Conservation (phyloP, 2,888 invertebrate species). For the Tryphoninae sp. region DNA sequence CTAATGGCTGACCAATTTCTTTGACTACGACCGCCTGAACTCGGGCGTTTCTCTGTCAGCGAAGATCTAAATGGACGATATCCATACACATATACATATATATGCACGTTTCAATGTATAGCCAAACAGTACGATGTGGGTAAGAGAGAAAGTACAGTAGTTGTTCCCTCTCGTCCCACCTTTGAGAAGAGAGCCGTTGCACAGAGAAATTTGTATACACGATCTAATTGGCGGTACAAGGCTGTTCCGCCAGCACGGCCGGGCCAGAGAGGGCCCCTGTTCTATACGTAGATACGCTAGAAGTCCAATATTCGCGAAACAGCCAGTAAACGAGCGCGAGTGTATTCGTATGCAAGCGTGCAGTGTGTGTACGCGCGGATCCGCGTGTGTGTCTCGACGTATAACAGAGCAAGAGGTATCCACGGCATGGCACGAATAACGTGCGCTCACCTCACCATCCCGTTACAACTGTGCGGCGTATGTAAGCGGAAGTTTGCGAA, state of each 20-base stretch:
- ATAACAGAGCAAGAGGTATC: constrained; percentile 51
- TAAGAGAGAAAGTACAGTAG: constrained; percentile 8
- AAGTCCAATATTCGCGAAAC: constrained; percentile 57
- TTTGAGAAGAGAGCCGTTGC: constrained; percentile 51
- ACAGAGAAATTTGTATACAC: constrained; percentile 56
- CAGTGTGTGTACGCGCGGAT: constrained; percentile 5
- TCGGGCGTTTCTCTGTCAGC: constrained; percentile 34
- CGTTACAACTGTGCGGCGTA: constrained; percentile 47
- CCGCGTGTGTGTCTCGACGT: neutral
- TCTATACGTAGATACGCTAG: constrained; percentile 28
- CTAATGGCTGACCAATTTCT: constrained; percentile 64
- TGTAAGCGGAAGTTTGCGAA: constrained; percentile 53
- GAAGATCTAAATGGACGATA: constrained; percentile 29
- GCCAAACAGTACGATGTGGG: constrained; percentile 19
- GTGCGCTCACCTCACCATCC: constrained; percentile 51
- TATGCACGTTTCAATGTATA: neutral
- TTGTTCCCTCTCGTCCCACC: constrained; percentile 17
- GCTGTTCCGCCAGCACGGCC: constrained; percentile 54
- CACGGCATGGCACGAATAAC: constrained; percentile 62
- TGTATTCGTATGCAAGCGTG: constrained; percentile 3
- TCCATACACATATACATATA: constrained; percentile 26
- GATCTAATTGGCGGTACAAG: constrained; percentile 62
- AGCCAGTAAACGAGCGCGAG: constrained; percentile 17
- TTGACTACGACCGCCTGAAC: constrained; percentile 23
- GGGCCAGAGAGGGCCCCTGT: constrained; percentile 23